Evolutionary conservation across 2,888 invertebrate species (phyloP), one percentile per base, ranked within the genome.

Genomic region (Halictus quadricinctus): DNA sequence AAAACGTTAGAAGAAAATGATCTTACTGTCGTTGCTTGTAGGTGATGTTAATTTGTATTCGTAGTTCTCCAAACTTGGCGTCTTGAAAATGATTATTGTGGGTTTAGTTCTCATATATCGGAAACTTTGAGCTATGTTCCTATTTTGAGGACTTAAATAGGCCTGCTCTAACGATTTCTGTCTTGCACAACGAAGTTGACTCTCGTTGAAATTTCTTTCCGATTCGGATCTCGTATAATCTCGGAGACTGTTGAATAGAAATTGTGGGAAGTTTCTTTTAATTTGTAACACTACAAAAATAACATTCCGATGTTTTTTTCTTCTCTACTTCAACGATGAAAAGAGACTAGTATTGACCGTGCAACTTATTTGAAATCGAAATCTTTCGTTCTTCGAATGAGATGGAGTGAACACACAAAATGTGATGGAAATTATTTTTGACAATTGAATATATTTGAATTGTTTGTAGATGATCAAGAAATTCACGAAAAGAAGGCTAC

Each of bases 71-170:
- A 97, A 94, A 94, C 97, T 97, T 2, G 98, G 98, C 2, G 98
- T 97, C 94, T 97, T 97, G 93, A 98, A 97, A 0, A 98, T 97
- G 75, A 98, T 97, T 87, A 98, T 97, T 0, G 98, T 97, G 0
- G 98, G 98, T 91, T 98, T 98, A 89, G 97, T 97, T 72, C 98
- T 95, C 98, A 98, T 98, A 93, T 98, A 98, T n/a, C 98, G 96
- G 95, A 98, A 98, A 93, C 97, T 97, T 92, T 98, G 97, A 0
- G 97, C 98, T 85, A 98, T 95, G 0, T 97, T 97, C 90, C 96
- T 97, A 93, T 97, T 97, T 93, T 97, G 97, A 0, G 97, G 97
- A 91, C 97, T 97, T 72, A 97, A 94, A 94, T 97, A 97, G 1
- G 97, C 97, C 88, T 96, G 92, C 1, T 96, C 96, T n/a, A 96